phyloP scores from a whole-genome alignment of 37 sponge, comb jelly and placozoan genomes.

The Beroe ovata region DNA sequence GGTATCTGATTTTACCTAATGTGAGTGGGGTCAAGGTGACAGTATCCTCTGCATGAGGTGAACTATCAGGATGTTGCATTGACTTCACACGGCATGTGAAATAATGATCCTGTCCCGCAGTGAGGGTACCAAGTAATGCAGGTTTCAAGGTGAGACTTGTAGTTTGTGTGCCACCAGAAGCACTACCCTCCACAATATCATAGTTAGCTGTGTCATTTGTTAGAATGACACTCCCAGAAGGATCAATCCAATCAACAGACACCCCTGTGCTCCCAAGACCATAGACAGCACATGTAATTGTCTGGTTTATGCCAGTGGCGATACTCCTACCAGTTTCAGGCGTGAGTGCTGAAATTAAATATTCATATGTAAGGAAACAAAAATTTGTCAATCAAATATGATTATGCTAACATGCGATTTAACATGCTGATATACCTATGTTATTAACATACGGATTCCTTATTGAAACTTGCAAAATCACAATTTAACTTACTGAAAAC shows the following conservation, averaged over 20 bases:
- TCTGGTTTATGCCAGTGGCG: background rate
- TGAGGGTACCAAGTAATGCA: background rate
- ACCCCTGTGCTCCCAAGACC: background rate
- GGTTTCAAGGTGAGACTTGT: background rate
- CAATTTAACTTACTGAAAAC: background rate
- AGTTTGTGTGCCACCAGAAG: background rate
- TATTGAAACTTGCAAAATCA: too few relatives aligned
- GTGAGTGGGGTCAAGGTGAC: background rate
- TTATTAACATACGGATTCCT: too few relatives aligned
- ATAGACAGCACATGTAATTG: background rate
- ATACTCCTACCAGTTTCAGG: background rate
- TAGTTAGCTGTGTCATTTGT: constrained; percentile 14
- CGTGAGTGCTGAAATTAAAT: background rate
- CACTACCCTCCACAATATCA: background rate
- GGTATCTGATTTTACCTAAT: too few relatives aligned
- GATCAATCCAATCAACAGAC: background rate
- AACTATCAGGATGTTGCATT: background rate
- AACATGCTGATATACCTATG: too few relatives aligned
- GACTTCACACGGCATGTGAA: constrained; percentile 7
- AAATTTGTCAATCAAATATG: too few relatives aligned
- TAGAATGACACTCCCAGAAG: background rate
- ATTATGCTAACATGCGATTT: too few relatives aligned
- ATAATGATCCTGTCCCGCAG: background rate
- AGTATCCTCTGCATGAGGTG: background rate
- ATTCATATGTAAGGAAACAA: background rate